Conservation (phyloP, 2,113 vertebrate genomes). For the Silurus glanis region DNA sequence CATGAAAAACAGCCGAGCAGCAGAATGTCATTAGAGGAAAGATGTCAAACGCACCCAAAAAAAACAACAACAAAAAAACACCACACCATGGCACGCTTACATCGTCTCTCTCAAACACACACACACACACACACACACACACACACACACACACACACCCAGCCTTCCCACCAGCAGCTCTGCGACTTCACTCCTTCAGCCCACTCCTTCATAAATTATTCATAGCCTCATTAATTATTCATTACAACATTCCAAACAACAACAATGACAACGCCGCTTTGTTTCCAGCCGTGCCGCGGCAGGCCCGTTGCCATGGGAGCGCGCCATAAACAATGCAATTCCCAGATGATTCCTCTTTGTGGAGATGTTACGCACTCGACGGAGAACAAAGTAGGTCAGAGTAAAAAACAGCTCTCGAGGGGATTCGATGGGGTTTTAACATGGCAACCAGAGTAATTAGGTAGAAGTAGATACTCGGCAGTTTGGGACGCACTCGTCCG, state of each 20-base stretch:
- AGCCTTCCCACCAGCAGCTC: conserved; percentile 1
- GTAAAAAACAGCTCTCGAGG: conserved; percentile 25
- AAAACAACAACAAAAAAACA: neutral
- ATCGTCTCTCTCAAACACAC: neutral
- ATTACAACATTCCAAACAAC: conserved; percentile 77
- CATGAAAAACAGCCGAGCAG: neutral
- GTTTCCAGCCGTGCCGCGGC: conserved; percentile 69
- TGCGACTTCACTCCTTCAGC: conserved; percentile 32
- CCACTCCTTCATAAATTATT: conserved; percentile 72
- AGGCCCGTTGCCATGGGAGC: conserved; percentile 70
- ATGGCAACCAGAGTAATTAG: conserved; percentile 8
- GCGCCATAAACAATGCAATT: conserved; percentile 75
- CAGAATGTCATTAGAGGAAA: neutral
- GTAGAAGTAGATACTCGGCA: conserved; percentile 21
- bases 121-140: neutral
- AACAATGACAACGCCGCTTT: conserved; percentile 74
- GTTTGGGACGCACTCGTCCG: neutral
- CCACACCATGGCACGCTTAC: neutral
- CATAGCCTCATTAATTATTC: conserved; percentile 73
- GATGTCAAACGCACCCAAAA: too few species aligned
- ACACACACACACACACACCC: conserved; percentile 1
- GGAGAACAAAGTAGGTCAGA: conserved; percentile 45
- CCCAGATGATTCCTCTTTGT: conserved; percentile 73
- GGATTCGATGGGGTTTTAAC: neutral
- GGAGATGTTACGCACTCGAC: conserved; percentile 61